Evolutionary conservation across 2,888 invertebrate species (phyloP).

Genomic region (Melanostoma mellinum): DNA sequence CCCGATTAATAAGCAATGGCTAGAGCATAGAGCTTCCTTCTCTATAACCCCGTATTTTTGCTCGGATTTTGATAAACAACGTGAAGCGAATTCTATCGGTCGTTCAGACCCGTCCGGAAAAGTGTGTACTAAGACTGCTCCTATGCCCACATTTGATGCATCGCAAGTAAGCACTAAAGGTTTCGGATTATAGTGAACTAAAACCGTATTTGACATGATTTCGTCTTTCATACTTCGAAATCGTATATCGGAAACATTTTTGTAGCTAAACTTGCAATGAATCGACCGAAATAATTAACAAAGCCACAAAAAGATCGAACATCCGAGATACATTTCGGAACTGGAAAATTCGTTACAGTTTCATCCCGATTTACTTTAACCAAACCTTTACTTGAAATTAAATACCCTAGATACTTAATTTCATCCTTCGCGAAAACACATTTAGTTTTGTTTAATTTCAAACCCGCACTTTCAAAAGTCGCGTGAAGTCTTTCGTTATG

Average conservation of each 20-base stretch:
- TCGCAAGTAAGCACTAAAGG: slow-evolving; percentile 74
- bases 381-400: slow-evolving; percentile 6
- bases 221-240: slow-evolving; percentile 13
- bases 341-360: slow-evolving; percentile 29
- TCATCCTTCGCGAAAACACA: not conserved
- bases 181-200: slow-evolving; percentile 26
- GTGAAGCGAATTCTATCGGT: slow-evolving; percentile 78
- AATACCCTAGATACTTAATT: not conserved
- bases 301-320: slow-evolving; percentile 72
- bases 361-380: slow-evolving; percentile 20
- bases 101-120: slow-evolving; percentile 77
- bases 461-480: not conserved
- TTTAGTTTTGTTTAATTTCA: not conserved
- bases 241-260: slow-evolving; percentile 22
- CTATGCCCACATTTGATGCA: slow-evolving; percentile 73
- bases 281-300: slow-evolving; percentile 22
- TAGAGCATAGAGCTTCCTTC: slow-evolving; percentile 76
- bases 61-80: slow-evolving; percentile 75
- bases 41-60: slow-evolving; percentile 75
- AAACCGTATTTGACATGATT: slow-evolving; percentile 13
- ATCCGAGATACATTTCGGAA: slow-evolving; percentile 70
- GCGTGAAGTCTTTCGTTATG: not conserved
- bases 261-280: slow-evolving; percentile 22
- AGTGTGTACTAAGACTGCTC: slow-evolving; percentile 77
- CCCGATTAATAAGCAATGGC: slow-evolving; percentile 75